A percentile compares a stretch with the other conserved stretches of the same genome.
phyloP scores from a whole-genome alignment of 92 coral and sea anemone genomes.

The Epizoanthus stellaris region DNA sequence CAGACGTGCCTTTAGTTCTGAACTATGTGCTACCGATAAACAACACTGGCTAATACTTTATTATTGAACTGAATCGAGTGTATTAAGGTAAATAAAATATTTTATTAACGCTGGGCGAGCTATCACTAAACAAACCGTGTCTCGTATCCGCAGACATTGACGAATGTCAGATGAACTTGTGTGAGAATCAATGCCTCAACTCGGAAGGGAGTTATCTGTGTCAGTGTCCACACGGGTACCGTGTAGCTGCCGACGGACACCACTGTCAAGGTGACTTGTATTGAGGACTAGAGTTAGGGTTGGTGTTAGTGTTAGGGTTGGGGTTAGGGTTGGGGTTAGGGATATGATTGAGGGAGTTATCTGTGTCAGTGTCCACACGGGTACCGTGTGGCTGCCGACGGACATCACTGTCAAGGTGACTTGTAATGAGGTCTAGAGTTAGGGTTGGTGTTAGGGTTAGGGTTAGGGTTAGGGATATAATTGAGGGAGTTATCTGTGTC shows the following conservation, averaged over 20 bases:
- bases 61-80: too few species aligned
- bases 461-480: neutral
- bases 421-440: neutral
- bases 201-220: constrained; percentile 81
- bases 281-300: neutral
- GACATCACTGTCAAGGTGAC: constrained; percentile 84
- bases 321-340: neutral
- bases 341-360: neutral
- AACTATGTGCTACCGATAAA: neutral
- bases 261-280: constrained; percentile 81
- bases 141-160: constrained; percentile 70
- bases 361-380: too few species aligned
- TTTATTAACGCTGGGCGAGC: too few species aligned
- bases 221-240: constrained; percentile 81
- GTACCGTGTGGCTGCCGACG: constrained; percentile 77
- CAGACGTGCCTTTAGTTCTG: too few species aligned
- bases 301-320: neutral
- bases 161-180: constrained; percentile 75
- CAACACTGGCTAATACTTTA: too few species aligned
- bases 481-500: constrained; percentile 81
- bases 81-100: too few species aligned
- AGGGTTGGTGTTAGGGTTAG: neutral
- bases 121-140: too few species aligned
- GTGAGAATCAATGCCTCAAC: constrained; percentile 82
- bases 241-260: constrained; percentile 77